Percentiles rank a stretch among this genome's conserved stretches.
phyloP scores from a whole-genome alignment of 2,797 vertebrate species.

The Ataeniobius toweri region DNA sequence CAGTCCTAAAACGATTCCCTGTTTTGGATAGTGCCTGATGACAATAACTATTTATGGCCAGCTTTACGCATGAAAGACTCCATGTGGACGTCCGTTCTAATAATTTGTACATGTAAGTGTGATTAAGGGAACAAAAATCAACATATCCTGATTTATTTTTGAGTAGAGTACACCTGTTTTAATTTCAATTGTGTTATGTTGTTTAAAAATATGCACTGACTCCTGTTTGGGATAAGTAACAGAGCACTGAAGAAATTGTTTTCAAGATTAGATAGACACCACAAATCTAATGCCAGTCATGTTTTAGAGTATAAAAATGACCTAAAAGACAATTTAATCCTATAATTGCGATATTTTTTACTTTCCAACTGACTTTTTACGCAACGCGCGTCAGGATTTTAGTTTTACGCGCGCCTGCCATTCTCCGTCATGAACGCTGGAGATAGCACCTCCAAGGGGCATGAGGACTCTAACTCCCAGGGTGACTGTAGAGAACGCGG shows the following conservation, averaged over 20 bases:
- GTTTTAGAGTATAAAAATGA: neutral
- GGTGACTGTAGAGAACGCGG: conserved; percentile 40
- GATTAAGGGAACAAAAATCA: neutral
- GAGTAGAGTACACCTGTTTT: conserved; percentile 4
- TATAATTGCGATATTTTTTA: neutral
- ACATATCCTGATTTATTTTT: neutral
- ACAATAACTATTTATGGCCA: conserved; percentile 27
- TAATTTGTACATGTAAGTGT: conserved; percentile 18
- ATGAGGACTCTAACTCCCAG: conserved; percentile 39
- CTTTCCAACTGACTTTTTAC: neutral
- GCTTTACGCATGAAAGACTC: conserved; percentile 20
- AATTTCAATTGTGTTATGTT: neutral
- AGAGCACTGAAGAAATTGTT: neutral
- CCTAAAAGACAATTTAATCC: neutral
- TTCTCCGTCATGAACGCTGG: conserved; percentile 26
- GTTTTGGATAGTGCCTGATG: conserved; percentile 30
- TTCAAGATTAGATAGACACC: conserved; percentile 3
- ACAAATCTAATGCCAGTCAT: neutral
- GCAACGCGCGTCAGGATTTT: conserved; percentile 8
- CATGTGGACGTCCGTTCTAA: neutral
- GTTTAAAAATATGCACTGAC: conserved; percentile 2
- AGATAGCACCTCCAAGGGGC: conserved; percentile 12
- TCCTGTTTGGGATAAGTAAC: conserved; percentile 14
- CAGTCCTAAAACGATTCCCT: conserved; percentile 8
- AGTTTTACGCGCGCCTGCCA: conserved; percentile 50